Base-by-base conservation (phyloP, 2,113 vertebrate species). In the human (Homo sapiens) region DNA sequence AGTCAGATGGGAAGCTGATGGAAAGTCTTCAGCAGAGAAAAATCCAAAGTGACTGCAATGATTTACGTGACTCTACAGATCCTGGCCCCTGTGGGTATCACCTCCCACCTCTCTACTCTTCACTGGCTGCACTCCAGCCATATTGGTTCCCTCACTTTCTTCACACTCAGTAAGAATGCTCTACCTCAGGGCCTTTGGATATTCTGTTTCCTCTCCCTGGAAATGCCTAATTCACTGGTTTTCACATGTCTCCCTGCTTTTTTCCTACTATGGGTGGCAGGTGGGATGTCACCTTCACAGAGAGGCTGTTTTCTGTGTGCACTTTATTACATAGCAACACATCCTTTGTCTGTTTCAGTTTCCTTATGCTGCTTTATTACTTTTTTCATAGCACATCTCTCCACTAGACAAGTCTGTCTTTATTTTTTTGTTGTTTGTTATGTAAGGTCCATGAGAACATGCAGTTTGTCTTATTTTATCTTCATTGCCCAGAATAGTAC, bases 41-140 rank as follows among this genome's bases (percentile, higher is more conserved):
- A 17, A 68, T 9, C 25, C 18, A 82, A 38, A 57, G 8, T 5
- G 20, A 18, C 57, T 8, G 7, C 2, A 13, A 18, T 38, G 92
- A 17, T 13, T 40, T 43, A 11, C 0, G 5, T 12, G 66, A 79
- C 9, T n/a, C n/a, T 22, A 1, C 1, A 40, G 89, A 61, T 22
- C 35, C 2, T 45, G 43, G 8, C 32, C 50, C 32, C 5, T 22
- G n/a, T n/a, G 14, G 7, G 38, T 61, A 45, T 84, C 27, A 40
- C 25, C 18, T 66, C 12, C 12, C 6, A 38, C 12, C 43, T 45
- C 61, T 64, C 61, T 13, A 27, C 25, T 40, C 6, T 40, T 70
- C 17, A 0, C 25, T 20, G 30, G 5, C 1, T 78, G 57, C 1
- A 3, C 3, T 70, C 2, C 25, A 55, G 9, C 16, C 8, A 8